Conservation (phyloP, 1,140 invertebrate genomes). For the Cherax quadricarinatus region DNA sequence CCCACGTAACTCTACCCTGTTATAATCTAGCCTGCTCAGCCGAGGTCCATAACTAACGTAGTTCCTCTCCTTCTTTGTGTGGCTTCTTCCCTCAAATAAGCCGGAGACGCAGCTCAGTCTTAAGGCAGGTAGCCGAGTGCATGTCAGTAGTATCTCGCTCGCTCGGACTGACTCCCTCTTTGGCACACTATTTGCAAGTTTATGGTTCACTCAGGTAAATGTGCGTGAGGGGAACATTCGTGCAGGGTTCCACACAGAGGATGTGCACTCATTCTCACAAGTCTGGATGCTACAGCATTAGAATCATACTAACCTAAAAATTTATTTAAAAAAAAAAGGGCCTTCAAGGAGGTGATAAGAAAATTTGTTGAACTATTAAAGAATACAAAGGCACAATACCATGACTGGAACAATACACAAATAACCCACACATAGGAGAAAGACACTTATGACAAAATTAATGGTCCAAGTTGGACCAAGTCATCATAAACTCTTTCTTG, state of each 20-base stretch:
- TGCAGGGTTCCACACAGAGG: constrained; percentile 42
- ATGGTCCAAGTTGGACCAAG: too few species aligned
- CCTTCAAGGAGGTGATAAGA: too few species aligned
- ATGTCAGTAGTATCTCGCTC: constrained; percentile 67
- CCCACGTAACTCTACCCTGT: constrained; percentile 18
- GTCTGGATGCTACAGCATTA: background rate
- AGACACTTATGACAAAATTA: too few species aligned
- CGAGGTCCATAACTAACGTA: constrained; percentile 57
- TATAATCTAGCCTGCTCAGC: constrained; percentile 37
- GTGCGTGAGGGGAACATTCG: constrained; percentile 62
- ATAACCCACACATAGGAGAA: too few species aligned
- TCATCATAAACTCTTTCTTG: too few species aligned
- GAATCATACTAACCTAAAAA: background rate
- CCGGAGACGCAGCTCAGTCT: constrained; percentile 73
- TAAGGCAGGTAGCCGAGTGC: constrained; percentile 73
- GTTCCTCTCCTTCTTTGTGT: constrained; percentile 65
- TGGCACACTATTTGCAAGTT: constrained; percentile 68
- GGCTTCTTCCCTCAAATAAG: constrained; percentile 68
- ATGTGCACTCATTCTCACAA: constrained; percentile 37
- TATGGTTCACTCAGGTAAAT: constrained; percentile 67
- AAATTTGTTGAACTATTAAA: too few species aligned
- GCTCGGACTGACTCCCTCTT: constrained; percentile 62
- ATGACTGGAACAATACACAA: too few species aligned
- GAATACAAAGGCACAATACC: too few species aligned
- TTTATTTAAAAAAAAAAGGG: background rate